A percentile compares a stretch with the other conserved stretches of the same genome.
These are phyloP conservation scores for Notolabrus celidotus DNA, from an alignment of 2,797 vertebrate genomes.

Conservation along the genomic window DNA sequence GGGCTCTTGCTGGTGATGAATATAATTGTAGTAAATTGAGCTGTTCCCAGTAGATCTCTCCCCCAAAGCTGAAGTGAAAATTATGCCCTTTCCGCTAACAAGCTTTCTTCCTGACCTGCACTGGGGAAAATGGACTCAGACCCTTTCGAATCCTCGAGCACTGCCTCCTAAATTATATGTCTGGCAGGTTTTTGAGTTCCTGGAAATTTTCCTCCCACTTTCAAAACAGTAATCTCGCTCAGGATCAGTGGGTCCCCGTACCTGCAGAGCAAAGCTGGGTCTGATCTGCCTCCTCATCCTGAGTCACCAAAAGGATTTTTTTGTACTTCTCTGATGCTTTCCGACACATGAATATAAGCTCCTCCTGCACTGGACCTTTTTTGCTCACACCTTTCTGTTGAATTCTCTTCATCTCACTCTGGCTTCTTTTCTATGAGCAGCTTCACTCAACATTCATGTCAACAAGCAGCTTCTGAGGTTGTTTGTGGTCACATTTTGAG, in stretches of 20 bases:
- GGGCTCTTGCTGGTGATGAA: slow-evolving; percentile 23
- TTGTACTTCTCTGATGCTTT: slow-evolving; percentile 28
- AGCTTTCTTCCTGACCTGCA: slow-evolving; percentile 55
- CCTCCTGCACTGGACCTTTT: slow-evolving; percentile 18
- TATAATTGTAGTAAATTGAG: slow-evolving; percentile 55
- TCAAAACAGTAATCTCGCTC: slow-evolving; percentile 31
- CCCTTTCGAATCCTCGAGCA: slow-evolving; percentile 26
- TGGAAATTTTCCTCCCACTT: slow-evolving; percentile 24
- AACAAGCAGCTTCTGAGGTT: slow-evolving; percentile 19
- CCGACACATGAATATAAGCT: slow-evolving; percentile 17
- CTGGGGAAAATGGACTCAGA: slow-evolving; percentile 35
- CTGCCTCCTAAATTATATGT: slow-evolving; percentile 35
- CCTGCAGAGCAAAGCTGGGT: slow-evolving; percentile 37
- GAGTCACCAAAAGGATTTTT: slow-evolving; percentile 41
- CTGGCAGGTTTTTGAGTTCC: slow-evolving; percentile 21
- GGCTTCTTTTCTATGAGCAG: slow-evolving; percentile 20
- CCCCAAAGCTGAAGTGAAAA: slow-evolving; percentile 51
- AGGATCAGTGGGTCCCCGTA: slow-evolving; percentile 26
- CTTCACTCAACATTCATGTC: slow-evolving; percentile 32
- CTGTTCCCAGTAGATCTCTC: slow-evolving; percentile 46
- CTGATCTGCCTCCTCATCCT: slow-evolving; percentile 40
- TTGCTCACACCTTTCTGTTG: slow-evolving; percentile 25
- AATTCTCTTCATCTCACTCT: slow-evolving; percentile 36
- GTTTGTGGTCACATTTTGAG: slow-evolving; percentile 15
- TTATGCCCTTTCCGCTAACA: slow-evolving; percentile 63